Percentiles rank a stretch among this genome's conserved stretches.
Evolutionary conservation across 2,888 invertebrate species (phyloP).

Genomic region (Scaptodrosophila latifasciaeformis): DNA sequence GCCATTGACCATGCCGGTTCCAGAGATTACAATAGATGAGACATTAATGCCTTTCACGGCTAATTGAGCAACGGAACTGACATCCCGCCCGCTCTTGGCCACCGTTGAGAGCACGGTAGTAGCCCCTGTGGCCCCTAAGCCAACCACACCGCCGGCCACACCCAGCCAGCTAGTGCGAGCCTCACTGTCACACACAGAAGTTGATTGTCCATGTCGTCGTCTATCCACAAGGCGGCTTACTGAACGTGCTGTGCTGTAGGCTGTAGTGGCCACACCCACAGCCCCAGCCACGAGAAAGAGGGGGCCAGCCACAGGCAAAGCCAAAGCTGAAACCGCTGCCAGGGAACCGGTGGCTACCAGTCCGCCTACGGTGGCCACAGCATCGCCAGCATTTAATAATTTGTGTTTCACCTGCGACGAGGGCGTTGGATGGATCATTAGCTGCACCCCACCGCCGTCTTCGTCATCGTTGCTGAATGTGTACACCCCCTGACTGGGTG

Average conservation of each 20-base stretch:
- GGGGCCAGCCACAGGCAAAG: conserved; percentile 46
- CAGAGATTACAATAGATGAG: conserved; percentile 56
- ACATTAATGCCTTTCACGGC: conserved; percentile 57
- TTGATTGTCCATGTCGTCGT: conserved; percentile 55
- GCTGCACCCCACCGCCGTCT: conserved; percentile 37
- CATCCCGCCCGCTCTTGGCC: conserved; percentile 33
- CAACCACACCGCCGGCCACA: conserved; percentile 55
- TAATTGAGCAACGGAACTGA: conserved; percentile 43
- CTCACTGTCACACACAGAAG: conserved; percentile 42
- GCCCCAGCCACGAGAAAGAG: conserved; percentile 44
- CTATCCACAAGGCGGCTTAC: conserved; percentile 46
- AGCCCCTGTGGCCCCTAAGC: conserved; percentile 54
- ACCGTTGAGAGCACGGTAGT: conserved; percentile 34
- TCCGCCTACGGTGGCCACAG: conserved; percentile 50
- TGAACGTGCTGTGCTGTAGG: conserved; percentile 55
- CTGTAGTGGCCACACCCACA: conserved; percentile 44
- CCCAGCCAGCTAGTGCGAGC: conserved; percentile 66
- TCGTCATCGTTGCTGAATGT: conserved; percentile 29
- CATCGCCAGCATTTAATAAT: conserved; percentile 45
- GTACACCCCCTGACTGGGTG: conserved; percentile 74
- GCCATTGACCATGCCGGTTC: conserved; percentile 56
- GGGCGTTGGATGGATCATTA: conserved; percentile 57
- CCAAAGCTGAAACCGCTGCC: conserved; percentile 45
- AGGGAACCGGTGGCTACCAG: conserved; percentile 45
- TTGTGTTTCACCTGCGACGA: conserved; percentile 29